A percentile compares a stretch with the other conserved stretches of the same genome.
Evolutionary conservation across 2,888 invertebrate species (phyloP).

Genomic region (Tyria jacobaeae): DNA sequence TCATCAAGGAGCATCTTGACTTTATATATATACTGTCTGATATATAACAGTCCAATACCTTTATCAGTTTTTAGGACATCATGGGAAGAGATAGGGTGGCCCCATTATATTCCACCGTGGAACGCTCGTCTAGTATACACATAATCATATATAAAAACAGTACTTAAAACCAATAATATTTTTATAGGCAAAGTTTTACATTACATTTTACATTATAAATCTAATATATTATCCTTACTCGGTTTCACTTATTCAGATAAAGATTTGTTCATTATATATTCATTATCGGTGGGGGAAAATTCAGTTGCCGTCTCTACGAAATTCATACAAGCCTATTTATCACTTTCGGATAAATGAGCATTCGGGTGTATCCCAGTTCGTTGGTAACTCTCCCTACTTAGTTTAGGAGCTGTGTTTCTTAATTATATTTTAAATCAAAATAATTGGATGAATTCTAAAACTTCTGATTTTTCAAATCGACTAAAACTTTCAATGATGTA

Average conservation of each 20-base stretch:
- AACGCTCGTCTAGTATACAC: too few species aligned
- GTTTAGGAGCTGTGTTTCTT: constrained; percentile 11
- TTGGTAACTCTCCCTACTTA: constrained; percentile 50
- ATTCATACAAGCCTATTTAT: constrained; percentile 80
- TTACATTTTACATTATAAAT: neutral
- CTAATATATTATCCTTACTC: constrained; percentile 38
- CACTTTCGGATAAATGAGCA: constrained; percentile 80
- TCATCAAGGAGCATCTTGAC: too few species aligned
- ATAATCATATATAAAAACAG: too few species aligned
- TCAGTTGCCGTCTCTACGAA: constrained; percentile 40
- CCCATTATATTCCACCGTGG: too few species aligned
- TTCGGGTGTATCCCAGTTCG: constrained; percentile 63
- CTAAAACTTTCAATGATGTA: too few species aligned
- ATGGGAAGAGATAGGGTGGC: too few species aligned
- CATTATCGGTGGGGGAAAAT: constrained; percentile 60
- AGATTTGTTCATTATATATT: constrained; percentile 75
- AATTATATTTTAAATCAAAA: too few species aligned
- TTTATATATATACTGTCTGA: too few species aligned
- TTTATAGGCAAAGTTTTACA: neutral
- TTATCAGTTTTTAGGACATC: too few species aligned
- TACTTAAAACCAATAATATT: neutral
- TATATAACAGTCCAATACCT: too few species aligned
- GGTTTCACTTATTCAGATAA: constrained; percentile 55
- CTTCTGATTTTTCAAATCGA: too few species aligned
- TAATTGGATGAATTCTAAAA: too few species aligned